These are phyloP conservation scores for Phrynosoma blainvillii DNA, from an alignment of 2,113 vertebrate species.

Conservation along the genomic window DNA sequence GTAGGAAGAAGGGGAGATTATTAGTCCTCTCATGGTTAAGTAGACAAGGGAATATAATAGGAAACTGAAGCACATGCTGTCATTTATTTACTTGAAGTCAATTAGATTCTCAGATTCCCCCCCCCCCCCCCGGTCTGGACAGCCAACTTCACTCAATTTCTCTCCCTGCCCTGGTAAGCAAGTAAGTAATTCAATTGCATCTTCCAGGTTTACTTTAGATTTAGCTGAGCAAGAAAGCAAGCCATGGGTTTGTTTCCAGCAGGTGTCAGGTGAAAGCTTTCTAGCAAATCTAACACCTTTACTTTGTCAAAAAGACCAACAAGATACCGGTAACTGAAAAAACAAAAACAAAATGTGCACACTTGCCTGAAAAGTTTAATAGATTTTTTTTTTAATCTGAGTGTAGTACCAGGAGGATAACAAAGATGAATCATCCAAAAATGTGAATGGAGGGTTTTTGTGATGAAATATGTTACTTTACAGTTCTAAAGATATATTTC, in stretches of 20 bases:
- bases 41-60: neutral
- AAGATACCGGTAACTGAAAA: constrained; percentile 14
- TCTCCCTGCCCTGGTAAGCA: neutral
- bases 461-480: neutral
- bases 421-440: neutral
- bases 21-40: neutral
- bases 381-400: constrained; percentile 9
- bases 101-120: neutral
- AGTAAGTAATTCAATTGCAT: neutral
- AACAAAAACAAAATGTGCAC: constrained; percentile 14
- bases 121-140: neutral
- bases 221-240: neutral
- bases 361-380: neutral
- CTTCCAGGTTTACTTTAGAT: neutral
- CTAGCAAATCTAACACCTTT: constrained; percentile 14
- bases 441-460: neutral
- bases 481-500: neutral
- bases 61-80: neutral
- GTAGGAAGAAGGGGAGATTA: neutral
- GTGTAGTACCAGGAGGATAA: neutral
- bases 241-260: constrained; percentile 20
- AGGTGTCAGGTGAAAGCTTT: constrained; percentile 22
- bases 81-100: neutral
- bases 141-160: neutral
- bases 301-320: constrained; percentile 18